A percentile compares a stretch with the other conserved stretches of the same genome.
These are phyloP conservation scores for Myzus persicae DNA, from an alignment of 1,140 invertebrate species.

Conservation along the genomic window DNA sequence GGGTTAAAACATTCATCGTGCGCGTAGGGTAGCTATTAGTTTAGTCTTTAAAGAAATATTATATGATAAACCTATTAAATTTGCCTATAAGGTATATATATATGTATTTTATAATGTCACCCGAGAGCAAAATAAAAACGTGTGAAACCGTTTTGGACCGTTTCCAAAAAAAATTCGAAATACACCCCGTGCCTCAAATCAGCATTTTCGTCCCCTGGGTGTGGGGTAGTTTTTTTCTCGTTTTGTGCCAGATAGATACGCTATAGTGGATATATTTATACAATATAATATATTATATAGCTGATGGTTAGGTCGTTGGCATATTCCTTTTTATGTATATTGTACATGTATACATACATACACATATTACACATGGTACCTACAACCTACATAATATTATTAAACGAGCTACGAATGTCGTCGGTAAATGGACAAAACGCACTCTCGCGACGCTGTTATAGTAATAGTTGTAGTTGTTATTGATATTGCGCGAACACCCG, in stretches of 20 bases:
- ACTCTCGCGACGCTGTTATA: background rate
- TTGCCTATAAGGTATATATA: background rate
- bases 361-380: background rate
- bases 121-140: conserved; percentile 48
- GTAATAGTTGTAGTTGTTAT: conserved; percentile 32
- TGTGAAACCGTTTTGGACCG: conserved; percentile 40
- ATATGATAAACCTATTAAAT: background rate
- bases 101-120: conserved; percentile 41
- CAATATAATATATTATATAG: background rate
- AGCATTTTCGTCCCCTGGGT: background rate
- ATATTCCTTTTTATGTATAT: background rate
- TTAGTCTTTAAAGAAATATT: background rate
- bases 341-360: too few relatives aligned
- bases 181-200: background rate
- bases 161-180: conserved; percentile 34
- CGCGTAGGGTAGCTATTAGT: background rate
- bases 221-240: background rate
- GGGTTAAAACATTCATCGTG: background rate
- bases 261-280: background rate
- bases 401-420: background rate
- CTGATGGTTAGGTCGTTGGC: background rate
- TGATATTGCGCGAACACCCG: background rate
- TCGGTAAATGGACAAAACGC: background rate
- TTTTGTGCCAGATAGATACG: background rate
- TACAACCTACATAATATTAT: background rate